A percentile compares a stretch with the other conserved stretches of the same genome.
phyloP scores from a whole-genome alignment of 2,113 vertebrate genomes.

The Orthochromis malagaraziensis region DNA sequence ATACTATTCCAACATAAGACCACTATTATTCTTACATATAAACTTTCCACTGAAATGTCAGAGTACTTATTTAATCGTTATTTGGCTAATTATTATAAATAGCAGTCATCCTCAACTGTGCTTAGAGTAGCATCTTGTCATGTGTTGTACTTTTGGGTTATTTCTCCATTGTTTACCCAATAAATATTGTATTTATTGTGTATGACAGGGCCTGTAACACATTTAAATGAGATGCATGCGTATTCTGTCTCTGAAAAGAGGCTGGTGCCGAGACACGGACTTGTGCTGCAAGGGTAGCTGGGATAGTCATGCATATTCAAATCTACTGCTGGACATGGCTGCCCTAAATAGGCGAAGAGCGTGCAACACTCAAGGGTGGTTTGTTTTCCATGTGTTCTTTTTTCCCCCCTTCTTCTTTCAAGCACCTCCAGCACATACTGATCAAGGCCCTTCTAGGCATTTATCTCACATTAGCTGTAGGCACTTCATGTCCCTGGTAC shows the following conservation, averaged over 20 bases:
- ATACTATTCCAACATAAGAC: not conserved
- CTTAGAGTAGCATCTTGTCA: not conserved
- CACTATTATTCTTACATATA: not conserved
- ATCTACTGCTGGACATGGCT: conserved; percentile 73
- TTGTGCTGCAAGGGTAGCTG: conserved; percentile 68
- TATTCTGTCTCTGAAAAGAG: conserved; percentile 46
- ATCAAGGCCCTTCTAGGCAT: conserved; percentile 56
- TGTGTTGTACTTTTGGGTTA: not conserved
- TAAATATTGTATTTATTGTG: conserved; percentile 55
- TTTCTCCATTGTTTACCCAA: conserved; percentile 28
- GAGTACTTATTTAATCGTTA: not conserved
- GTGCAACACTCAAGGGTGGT: conserved; percentile 62
- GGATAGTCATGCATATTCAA: conserved; percentile 78
- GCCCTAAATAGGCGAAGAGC: conserved; percentile 72
- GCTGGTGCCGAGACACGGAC: conserved; percentile 30
- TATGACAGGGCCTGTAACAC: conserved; percentile 64
- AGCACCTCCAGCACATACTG: conserved; percentile 52
- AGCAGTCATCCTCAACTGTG: not conserved
- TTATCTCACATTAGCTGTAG: conserved; percentile 52
- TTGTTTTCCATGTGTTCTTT: conserved; percentile 55
- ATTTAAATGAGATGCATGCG: conserved; percentile 73
- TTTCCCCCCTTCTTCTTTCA: not conserved
- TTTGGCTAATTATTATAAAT: not conserved
- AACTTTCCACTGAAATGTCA: not conserved
- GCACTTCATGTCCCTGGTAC: conserved; percentile 27